Evolutionary conservation across 2,113 vertebrate genomes (phyloP), one percentile per base, ranked within the genome.

Genomic region (Rutilus rutilus): DNA sequence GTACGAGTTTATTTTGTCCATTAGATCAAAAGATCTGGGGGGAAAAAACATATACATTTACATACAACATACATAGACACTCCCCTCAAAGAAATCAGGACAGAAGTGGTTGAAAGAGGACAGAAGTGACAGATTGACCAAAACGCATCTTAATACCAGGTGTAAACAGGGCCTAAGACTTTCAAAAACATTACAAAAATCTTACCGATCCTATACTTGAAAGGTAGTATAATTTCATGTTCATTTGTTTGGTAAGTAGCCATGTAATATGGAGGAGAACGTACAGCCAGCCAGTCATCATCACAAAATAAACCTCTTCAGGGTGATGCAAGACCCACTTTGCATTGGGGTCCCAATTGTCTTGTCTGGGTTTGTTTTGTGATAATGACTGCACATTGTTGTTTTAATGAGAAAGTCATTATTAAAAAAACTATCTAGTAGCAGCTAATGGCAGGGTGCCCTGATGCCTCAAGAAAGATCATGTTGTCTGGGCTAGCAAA

Each of bases 381-480:
- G 39, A 75, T 75, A 75, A 75, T 75, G n/a, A 75, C 73, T 47
- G 73, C 73, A 50, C 73, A 50, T 50, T 75, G 73, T 75, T 75
- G n/a, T 75, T 75, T 75, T 75, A 75, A 75, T 75, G 23, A 75
- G 42, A 75, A 75, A 27, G n/a, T 75, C 50, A 6, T 47, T 50
- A 12, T 47, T 75, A 8, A 75, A 75, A 71, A 50, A 75, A 50
- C 23, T 1, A 27, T 15, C n/a, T 27, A 75, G 71, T 47, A 75
- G 71, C 73, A 25, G 42, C 42, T 75, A 75, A 47, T 50, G 39
- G 42, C 42, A 75, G 45, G n/a, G n/a, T 14, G 3, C 39, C 73
- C 73, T 75, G 73, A 47, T 75, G n/a, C n/a, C n/a, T 75, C 73
- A n/a, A 73, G 45, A 76, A n/a, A 73, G 45, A 76, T 86, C 82